A percentile compares a stretch with the other conserved stretches of the same genome.
Conservation (phyloP, 2,888 invertebrate species). For the Ormia ochracea region DNA sequence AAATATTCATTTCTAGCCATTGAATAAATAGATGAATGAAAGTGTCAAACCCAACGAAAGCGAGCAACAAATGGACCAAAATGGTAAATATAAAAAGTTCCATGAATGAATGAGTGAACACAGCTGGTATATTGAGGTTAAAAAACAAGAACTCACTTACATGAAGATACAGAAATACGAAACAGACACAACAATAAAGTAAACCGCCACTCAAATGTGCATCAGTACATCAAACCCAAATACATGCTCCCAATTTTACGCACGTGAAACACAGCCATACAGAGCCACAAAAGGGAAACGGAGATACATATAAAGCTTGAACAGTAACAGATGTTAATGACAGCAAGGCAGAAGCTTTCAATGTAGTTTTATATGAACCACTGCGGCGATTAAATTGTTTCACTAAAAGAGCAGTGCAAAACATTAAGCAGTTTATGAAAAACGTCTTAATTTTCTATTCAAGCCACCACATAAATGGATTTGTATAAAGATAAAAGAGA, state of each 20-base stretch:
- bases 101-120: slow-evolving; percentile 17
- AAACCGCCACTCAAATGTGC: slow-evolving; percentile 19
- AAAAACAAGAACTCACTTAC: not conserved
- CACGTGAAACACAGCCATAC: not conserved
- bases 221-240: slow-evolving; percentile 7
- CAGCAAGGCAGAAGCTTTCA: not conserved
- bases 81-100: slow-evolving; percentile 25
- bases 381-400: not conserved
- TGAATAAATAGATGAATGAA: slow-evolving; percentile 2
- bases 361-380: not conserved
- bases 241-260: not conserved
- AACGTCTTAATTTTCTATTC: slow-evolving; percentile 8
- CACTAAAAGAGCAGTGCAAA: not conserved
- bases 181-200: not conserved
- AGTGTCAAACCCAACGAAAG: slow-evolving; percentile 1
- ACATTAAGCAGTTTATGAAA: not conserved
- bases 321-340: slow-evolving; percentile 52
- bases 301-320: slow-evolving; percentile 38
- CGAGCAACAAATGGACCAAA: slow-evolving; percentile 1
- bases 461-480: slow-evolving; percentile 57
- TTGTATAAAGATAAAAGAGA: not conserved
- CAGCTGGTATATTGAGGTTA: not conserved
- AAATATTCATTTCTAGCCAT: not conserved
- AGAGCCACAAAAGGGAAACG: slow-evolving; percentile 20
- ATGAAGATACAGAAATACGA: not conserved